Base-by-base conservation (phyloP, 2,888 invertebrate species). In the Exephanes ischioxanthus region DNA sequence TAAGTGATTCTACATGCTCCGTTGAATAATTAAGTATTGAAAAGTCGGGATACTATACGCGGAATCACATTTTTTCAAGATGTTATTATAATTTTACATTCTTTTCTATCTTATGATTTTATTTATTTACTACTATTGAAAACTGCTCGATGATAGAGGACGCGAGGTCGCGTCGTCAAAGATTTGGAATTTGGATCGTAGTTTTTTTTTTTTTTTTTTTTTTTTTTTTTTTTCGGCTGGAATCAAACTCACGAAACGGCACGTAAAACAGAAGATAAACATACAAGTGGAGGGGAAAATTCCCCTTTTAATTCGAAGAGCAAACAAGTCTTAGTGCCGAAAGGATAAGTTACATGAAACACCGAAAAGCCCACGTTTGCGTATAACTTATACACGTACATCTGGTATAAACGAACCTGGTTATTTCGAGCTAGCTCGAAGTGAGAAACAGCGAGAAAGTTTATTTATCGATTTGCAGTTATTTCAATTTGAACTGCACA, bases 381-480 rank as follows among this genome's bases (percentile, higher is more conserved):
- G 72, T 58, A 37, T 51, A n/a, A 55, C 48, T 51, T 58, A 72
- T 66, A 76, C 80, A 66, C 66, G 71, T 68, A 33, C 55, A 51
- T 22, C 55, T 19, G 19, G 41, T 66, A 58, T 41, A 45, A 70
- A 63, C 79, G 61, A 76, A 80, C 51, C 55, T 67, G 45, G 26
- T 80, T 80, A 72, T 67, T 58, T 53, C 48, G 72, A 80, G 67
- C 72, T 53, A 48, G 19, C 66, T 63, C 68, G 33, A 53, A 53
- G 30, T 45, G 48, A 48, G 30, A 45, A 70, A 58, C 33, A 48
- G 19, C 51, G 58, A 72, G 41, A 61, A 14, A 45, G 37, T 33
- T 63, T 63, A 11, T 19, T 66, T 58, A 77, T 77, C 37, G 67
- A 55, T 55, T 68, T 55, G 37, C 61, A 63, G 33, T 51, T 26